phyloP scores from a whole-genome alignment of 2,797 vertebrate genomes.

The Pseudopleuronectes americanus region DNA sequence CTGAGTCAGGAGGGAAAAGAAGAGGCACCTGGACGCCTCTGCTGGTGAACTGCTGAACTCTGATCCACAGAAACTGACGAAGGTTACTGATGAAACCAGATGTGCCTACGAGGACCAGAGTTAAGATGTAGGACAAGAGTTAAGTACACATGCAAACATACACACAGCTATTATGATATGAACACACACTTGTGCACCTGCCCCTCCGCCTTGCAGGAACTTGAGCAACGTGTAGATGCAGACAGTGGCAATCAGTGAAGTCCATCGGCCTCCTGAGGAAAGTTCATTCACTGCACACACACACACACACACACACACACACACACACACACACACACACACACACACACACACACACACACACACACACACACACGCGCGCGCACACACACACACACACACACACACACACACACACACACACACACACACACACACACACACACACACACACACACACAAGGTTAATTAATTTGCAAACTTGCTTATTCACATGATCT shows the following conservation, averaged over 20 bases:
- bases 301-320: neutral
- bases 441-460: too few relatives aligned
- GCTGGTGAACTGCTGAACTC: constrained; percentile 91
- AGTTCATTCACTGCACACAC: constrained; percentile 85
- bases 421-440: too few relatives aligned
- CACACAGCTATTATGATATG: too few relatives aligned
- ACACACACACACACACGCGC: too few relatives aligned
- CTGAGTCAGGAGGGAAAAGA: too few relatives aligned
- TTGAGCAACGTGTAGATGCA: constrained; percentile 88
- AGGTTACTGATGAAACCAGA: constrained; percentile 91
- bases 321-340: too few relatives aligned
- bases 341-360: too few relatives aligned
- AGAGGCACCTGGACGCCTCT: constrained; percentile 84
- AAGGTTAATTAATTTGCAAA: too few relatives aligned
- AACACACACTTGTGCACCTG: constrained; percentile 76
- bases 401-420: too few relatives aligned
- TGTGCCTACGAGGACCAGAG: constrained; percentile 73
- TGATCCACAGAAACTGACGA: constrained; percentile 91
- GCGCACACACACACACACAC: too few relatives aligned
- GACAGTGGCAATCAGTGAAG: constrained; percentile 82
- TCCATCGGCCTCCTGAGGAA: constrained; percentile 83
- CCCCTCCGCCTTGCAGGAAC: constrained; percentile 92
- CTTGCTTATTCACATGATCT: too few relatives aligned
- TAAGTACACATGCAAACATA: constrained; percentile 3
- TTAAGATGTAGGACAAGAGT: too few relatives aligned